Percentiles rank a stretch among this genome's conserved stretches.
phyloP scores from a whole-genome alignment of 1,140 invertebrate genomes.

The Trigoniulus corallinus region DNA sequence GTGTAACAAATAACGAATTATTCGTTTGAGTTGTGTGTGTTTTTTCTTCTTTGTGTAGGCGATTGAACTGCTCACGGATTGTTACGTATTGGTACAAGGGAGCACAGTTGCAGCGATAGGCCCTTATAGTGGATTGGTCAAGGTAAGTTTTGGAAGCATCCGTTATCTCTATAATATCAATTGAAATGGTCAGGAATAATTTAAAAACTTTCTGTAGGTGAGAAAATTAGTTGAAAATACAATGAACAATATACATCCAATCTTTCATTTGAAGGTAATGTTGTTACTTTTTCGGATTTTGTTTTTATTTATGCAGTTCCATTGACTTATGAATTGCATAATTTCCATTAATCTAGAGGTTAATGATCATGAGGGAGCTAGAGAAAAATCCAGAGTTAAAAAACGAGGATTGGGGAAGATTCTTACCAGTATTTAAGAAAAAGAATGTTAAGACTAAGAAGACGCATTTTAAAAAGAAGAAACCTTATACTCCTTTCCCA shows the following conservation, averaged over 20 bases:
- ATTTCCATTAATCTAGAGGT: too few relatives aligned
- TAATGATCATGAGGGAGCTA: slow-evolving; percentile 95
- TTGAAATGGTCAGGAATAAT: neutral
- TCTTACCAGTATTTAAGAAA: slow-evolving; percentile 94
- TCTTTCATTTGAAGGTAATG: slow-evolving; percentile 84
- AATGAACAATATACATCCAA: slow-evolving; percentile 99
- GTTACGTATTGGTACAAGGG: slow-evolving; percentile 93
- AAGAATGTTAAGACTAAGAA: slow-evolving; percentile 69
- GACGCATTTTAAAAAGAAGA: slow-evolving; percentile 63
- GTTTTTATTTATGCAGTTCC: slow-evolving; percentile 11
- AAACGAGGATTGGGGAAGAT: slow-evolving; percentile 93
- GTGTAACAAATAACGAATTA: neutral
- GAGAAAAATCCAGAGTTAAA: slow-evolving; percentile 52
- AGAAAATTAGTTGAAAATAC: slow-evolving; percentile 86
- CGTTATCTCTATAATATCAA: neutral
- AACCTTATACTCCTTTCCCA: slow-evolving; percentile 94
- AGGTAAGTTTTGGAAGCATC: too few relatives aligned
- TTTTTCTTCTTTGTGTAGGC: slow-evolving; percentile 37
- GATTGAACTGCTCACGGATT: slow-evolving; percentile 93
- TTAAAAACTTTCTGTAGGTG: slow-evolving; percentile 33
- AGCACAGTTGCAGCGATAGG: slow-evolving; percentile 94
- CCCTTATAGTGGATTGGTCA: slow-evolving; percentile 80
- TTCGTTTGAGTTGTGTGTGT: too few relatives aligned
- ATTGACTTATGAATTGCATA: too few relatives aligned
- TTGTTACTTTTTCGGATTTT: slow-evolving; percentile 4